These are phyloP conservation scores for Atherix ibis DNA, from an alignment of 2,888 invertebrate genomes.

Conservation along the genomic window DNA sequence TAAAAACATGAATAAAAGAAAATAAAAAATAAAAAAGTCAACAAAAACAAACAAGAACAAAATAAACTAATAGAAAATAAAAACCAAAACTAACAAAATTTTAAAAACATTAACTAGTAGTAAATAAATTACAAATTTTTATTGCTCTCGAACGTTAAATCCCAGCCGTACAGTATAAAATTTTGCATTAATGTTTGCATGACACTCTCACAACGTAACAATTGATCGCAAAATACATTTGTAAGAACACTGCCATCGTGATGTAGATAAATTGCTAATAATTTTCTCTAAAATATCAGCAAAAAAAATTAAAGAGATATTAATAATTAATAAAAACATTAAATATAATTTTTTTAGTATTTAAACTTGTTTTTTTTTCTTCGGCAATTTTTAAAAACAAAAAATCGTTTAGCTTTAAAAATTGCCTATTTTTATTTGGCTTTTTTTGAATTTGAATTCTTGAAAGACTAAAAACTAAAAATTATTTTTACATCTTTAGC, in stretches of 20 bases:
- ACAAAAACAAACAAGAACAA: no score
- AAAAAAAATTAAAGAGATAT: slow-evolving; percentile 1
- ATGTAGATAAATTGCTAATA: slow-evolving; percentile 89
- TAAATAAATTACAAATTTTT: slow-evolving; percentile 46
- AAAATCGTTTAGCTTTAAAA: no score
- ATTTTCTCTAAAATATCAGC: slow-evolving; percentile 53
- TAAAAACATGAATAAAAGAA: no score
- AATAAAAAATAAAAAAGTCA: no score
- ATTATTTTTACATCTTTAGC: slow-evolving; percentile 87
- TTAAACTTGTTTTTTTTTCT: no score
- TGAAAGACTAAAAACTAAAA: neutral
- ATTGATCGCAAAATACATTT: slow-evolving; percentile 93
- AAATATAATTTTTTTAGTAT: no score
- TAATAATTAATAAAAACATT: no score
- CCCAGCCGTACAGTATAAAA: slow-evolving; percentile 95
- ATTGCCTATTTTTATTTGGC: no score
- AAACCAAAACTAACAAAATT: no score
- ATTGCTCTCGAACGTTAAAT: slow-evolving; percentile 78
- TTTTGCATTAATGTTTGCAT: slow-evolving; percentile 77
- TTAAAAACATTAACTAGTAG: neutral
- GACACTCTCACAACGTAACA: slow-evolving; percentile 81
- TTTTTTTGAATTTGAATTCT: neutral
- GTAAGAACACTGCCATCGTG: slow-evolving; percentile 89
- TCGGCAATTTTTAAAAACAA: no score
- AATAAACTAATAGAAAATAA: no score